Percentiles rank a stretch among this genome's conserved stretches.
Evolutionary conservation across 2,888 invertebrate species (phyloP).

Genomic region (Chloroclystis v-ata): DNA sequence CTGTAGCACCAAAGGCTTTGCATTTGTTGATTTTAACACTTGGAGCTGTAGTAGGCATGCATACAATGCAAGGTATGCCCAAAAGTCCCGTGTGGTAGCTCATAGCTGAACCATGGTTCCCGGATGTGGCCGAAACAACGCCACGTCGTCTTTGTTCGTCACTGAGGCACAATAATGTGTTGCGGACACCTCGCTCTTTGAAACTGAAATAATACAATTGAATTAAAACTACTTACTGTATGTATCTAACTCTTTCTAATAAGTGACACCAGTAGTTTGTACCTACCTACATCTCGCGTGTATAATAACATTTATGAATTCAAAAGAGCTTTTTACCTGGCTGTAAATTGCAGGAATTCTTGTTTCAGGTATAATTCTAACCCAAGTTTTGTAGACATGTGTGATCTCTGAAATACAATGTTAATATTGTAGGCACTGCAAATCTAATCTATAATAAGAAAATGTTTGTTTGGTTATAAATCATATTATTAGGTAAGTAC

Average conservation of each 20-base stretch:
- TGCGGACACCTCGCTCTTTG: conserved; percentile 95
- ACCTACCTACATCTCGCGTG: too few species aligned
- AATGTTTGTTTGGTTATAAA: too few species aligned
- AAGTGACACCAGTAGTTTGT: too few species aligned
- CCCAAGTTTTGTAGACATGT: conserved; percentile 84
- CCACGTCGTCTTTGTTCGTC: conserved; percentile 86
- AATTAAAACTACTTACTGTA: neutral
- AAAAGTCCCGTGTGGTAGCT: conserved; percentile 85
- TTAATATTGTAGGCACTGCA: too few species aligned
- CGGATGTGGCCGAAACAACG: conserved; percentile 92
- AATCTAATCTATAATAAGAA: conserved; percentile 2
- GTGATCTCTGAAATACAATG: too few species aligned
- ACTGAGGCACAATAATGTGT: conserved; percentile 84
- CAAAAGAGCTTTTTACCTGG: too few species aligned
- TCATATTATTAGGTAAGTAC: too few species aligned
- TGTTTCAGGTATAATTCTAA: conserved; percentile 95
- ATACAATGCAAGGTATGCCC: conserved; percentile 86
- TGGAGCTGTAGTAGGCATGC: conserved; percentile 93
- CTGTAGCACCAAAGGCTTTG: conserved; percentile 86
- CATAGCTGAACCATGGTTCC: conserved; percentile 91
- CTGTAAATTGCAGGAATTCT: conserved; percentile 94
- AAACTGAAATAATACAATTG: conserved; percentile 78
- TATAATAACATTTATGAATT: too few species aligned
- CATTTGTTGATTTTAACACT: conserved; percentile 94
- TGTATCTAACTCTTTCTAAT: too few species aligned